Evolutionary conservation across 2,888 invertebrate genomes (phyloP).

Genomic region (Crematogaster levior): DNA sequence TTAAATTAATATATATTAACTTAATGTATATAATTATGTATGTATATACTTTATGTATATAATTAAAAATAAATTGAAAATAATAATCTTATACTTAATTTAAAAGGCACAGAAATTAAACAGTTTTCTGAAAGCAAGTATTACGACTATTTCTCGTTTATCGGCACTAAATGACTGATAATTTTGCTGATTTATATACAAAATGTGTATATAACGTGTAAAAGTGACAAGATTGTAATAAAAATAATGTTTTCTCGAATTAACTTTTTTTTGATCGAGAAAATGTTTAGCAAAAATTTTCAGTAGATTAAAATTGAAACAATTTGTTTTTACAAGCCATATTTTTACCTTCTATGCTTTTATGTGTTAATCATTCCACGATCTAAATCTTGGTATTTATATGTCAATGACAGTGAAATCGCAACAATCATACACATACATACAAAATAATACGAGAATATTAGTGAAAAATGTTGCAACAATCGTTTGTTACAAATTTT

Average conservation of each 20-base stretch:
- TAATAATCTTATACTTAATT: not conserved
- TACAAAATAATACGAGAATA: not conserved
- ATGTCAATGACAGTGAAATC: constrained; percentile 6
- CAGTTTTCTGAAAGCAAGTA: constrained; percentile 33
- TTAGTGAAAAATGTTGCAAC: not conserved
- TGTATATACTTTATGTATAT: too few species aligned
- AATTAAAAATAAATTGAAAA: constrained; percentile 27
- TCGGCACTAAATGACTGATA: not conserved
- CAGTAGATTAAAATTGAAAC: not conserved
- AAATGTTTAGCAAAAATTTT: constrained; percentile 2
- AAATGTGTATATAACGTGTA: constrained; percentile 70
- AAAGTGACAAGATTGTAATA: constrained; percentile 62
- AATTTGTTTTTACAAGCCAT: not conserved
- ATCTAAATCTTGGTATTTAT: not conserved
- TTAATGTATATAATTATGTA: too few species aligned
- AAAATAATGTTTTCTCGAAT: constrained; percentile 11
- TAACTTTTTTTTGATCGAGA: not conserved
- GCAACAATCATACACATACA: not conserved
- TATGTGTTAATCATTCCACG: not conserved
- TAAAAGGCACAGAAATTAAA: not conserved
- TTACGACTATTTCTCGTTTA: constrained; percentile 52
- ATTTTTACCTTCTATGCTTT: not conserved
- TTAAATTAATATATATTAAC: not conserved
- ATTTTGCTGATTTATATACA: constrained; percentile 63
- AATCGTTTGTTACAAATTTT: not conserved